phyloP scores from a whole-genome alignment of 1,140 invertebrate genomes.

The Musca domestica region DNA sequence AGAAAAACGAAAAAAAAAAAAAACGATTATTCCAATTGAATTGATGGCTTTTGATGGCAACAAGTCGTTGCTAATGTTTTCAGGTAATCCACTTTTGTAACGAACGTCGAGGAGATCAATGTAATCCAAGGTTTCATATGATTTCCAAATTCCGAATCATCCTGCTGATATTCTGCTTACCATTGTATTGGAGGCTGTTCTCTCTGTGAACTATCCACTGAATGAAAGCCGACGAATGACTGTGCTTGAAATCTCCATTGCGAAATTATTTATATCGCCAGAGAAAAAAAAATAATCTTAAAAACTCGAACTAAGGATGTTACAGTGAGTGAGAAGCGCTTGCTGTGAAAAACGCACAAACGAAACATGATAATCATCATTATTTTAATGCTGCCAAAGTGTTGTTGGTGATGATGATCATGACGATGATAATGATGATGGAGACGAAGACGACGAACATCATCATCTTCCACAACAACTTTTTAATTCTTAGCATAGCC shows the following conservation, averaged over 20 bases:
- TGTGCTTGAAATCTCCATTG: slow-evolving; percentile 38
- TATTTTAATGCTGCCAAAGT: neutral
- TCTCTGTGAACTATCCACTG: slow-evolving; percentile 35
- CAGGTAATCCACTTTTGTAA: neutral
- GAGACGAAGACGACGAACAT: neutral
- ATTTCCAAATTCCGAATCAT: no score
- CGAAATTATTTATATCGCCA: slow-evolving; percentile 50
- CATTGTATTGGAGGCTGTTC: slow-evolving; percentile 35
- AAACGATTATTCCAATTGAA: no score
- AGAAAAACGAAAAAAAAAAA: slow-evolving; percentile 1
- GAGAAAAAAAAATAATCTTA: neutral
- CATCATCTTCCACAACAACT: neutral
- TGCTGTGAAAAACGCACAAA: no score
- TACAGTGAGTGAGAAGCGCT: slow-evolving; percentile 4
- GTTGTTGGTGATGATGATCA: neutral
- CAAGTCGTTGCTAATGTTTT: no score
- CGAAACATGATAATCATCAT: no score
- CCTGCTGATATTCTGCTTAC: slow-evolving; percentile 33
- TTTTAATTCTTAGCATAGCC: neutral
- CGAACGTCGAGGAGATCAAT: no score
- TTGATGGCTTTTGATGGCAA: no score
- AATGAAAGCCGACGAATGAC: slow-evolving; percentile 47
- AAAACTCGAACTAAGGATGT: slow-evolving; percentile 14
- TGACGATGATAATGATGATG: neutral
- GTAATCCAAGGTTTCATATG: no score